Percentiles rank a stretch among this genome's conserved stretches.
Evolutionary conservation across 2,113 vertebrate genomes (phyloP).

Genomic region (Bubalus kerabau): DNA sequence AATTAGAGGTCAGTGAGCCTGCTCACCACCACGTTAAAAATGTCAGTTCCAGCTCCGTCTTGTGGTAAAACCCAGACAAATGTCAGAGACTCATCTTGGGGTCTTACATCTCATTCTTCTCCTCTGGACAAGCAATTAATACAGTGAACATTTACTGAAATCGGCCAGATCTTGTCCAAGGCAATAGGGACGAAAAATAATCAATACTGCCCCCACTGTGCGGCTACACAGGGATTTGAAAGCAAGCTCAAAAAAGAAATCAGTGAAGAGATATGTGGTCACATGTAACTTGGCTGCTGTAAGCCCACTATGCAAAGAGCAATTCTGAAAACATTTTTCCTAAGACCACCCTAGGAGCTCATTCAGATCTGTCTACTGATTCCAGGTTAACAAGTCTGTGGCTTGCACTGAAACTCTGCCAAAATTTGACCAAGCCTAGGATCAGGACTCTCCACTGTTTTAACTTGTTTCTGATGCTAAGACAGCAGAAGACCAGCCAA

Average conservation of each 20-base stretch:
- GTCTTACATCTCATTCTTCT: background rate
- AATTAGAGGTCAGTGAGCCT: accelerated
- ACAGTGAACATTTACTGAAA: background rate
- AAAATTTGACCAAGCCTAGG: conserved; percentile 14
- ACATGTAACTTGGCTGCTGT: background rate
- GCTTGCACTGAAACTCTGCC: background rate
- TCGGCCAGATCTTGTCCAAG: background rate
- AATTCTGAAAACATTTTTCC: conserved; percentile 24
- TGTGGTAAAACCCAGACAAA: conserved; percentile 1
- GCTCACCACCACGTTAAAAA: background rate
- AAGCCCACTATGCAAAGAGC: background rate
- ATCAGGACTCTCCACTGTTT: background rate
- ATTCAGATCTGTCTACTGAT: background rate
- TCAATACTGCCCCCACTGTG: background rate
- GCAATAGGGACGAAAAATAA: background rate
- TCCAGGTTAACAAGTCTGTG: conserved; percentile 9
- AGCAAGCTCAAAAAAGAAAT: background rate
- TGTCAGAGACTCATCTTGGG: background rate
- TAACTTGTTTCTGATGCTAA: background rate
- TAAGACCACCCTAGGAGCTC: background rate
- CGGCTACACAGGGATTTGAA: background rate
- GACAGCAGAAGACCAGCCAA: background rate
- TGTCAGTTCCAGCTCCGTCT: background rate
- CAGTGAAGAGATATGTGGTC: background rate
- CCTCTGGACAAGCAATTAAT: background rate